Evolutionary conservation across 2,113 vertebrate genomes (phyloP).

Genomic region (Probosciger aterrimus): DNA sequence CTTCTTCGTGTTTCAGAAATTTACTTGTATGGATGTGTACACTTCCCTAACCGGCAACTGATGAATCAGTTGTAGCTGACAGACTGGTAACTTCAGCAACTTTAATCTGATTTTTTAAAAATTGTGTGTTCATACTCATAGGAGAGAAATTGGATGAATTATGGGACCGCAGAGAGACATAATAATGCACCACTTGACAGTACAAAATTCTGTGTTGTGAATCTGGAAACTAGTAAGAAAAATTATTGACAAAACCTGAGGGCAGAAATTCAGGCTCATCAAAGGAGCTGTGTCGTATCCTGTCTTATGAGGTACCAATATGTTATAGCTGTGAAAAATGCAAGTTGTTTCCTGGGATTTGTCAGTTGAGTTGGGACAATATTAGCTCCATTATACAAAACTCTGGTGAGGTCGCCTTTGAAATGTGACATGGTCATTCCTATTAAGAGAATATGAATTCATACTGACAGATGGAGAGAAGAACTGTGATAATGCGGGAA

Average conservation of each 20-base stretch:
- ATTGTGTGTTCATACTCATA: background rate
- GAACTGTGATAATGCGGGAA: background rate
- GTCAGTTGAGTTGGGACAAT: background rate
- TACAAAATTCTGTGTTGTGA: background rate
- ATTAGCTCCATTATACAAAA: background rate
- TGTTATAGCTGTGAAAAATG: background rate
- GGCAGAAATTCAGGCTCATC: background rate
- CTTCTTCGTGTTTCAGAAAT: background rate
- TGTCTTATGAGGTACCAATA: background rate
- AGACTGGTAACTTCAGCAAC: background rate
- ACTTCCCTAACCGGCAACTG: background rate
- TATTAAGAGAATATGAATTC: background rate
- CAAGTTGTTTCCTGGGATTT: background rate
- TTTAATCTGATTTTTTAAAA: background rate
- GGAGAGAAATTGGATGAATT: background rate
- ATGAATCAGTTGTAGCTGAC: background rate
- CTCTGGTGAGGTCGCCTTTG: background rate
- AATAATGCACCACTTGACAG: background rate
- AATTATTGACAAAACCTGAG: background rate
- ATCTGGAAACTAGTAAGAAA: background rate
- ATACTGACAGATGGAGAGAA: background rate
- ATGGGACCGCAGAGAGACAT: background rate
- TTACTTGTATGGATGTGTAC: background rate
- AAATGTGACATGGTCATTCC: background rate
- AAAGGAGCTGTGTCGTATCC: background rate